phyloP scores from a whole-genome alignment of 2,888 invertebrate genomes.

The Erebia palarica region DNA sequence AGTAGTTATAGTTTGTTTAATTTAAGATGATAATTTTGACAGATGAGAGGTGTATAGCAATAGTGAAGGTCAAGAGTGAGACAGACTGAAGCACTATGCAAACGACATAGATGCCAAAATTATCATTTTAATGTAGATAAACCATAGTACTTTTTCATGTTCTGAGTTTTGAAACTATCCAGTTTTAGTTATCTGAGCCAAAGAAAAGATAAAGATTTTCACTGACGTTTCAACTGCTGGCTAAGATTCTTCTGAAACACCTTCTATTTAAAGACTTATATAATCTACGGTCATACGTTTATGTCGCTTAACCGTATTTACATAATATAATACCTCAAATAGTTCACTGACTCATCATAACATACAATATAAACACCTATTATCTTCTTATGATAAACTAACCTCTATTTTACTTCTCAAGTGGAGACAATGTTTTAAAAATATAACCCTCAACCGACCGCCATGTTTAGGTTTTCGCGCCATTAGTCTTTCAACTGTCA shows the following conservation, averaged over 20 bases:
- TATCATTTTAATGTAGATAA: too few species aligned
- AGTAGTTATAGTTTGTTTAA: too few species aligned
- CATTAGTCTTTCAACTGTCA: constrained; percentile 32
- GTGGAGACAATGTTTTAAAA: constrained; percentile 21
- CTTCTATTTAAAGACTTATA: not conserved
- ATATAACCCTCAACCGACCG: constrained; percentile 13
- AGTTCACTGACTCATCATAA: constrained; percentile 17
- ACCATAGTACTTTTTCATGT: too few species aligned
- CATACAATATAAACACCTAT: constrained; percentile 29
- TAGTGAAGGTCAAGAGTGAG: too few species aligned
- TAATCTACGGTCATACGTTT: not conserved
- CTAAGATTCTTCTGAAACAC: not conserved
- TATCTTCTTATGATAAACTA: constrained; percentile 25
- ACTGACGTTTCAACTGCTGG: too few species aligned
- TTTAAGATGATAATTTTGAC: too few species aligned
- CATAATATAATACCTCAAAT: constrained; percentile 14
- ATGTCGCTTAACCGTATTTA: constrained; percentile 7
- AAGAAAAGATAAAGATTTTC: too few species aligned
- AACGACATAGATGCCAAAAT: too few species aligned
- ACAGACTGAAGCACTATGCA: too few species aligned
- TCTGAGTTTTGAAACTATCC: too few species aligned
- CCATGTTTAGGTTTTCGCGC: constrained; percentile 29
- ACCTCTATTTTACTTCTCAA: constrained; percentile 4
- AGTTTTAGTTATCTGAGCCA: too few species aligned
- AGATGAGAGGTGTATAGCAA: too few species aligned